phyloP scores from a whole-genome alignment of 2,888 invertebrate genomes.

The Eumacrocentrus americanus region DNA sequence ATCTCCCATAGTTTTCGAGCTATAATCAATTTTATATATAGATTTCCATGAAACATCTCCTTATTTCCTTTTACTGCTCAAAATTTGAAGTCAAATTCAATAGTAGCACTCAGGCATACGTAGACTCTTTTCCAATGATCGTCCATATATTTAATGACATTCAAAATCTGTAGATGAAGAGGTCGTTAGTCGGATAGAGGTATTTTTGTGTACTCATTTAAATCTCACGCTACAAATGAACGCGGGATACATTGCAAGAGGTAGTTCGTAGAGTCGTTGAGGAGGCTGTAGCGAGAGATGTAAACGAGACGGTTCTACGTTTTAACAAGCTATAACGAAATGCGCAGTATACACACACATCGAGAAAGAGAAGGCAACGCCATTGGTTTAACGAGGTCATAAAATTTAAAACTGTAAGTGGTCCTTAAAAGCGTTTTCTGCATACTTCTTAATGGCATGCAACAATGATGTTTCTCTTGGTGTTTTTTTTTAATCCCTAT shows the following conservation, averaged over 20 bases:
- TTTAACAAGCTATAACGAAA: slow-evolving; percentile 46
- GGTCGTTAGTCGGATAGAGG: no score
- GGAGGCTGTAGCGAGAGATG: slow-evolving; percentile 26
- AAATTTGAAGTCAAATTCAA: no score
- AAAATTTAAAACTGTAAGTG: slow-evolving; percentile 51
- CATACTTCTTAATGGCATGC: slow-evolving; percentile 35
- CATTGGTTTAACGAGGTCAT: slow-evolving; percentile 49
- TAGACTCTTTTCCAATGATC: no score
- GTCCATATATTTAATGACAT: no score
- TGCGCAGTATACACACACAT: slow-evolving; percentile 34
- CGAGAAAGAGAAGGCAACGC: background rate
- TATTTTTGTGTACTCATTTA: background rate
- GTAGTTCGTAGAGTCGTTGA: background rate
- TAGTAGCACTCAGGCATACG: no score
- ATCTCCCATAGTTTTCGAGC: no score
- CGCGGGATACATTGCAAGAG: background rate
- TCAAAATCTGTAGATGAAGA: no score
- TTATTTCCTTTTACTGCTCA: no score
- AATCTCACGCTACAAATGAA: background rate
- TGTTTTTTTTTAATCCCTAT: background rate
- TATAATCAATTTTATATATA: no score
- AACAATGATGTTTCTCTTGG: background rate
- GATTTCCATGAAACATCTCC: no score
- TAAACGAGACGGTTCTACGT: slow-evolving; percentile 45
- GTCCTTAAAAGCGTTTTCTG: slow-evolving; percentile 39